Percentiles rank a stretch among this genome's conserved stretches.
Evolutionary conservation across 2,797 vertebrate species (phyloP).

Genomic region (Hapalemur alaotrensis): DNA sequence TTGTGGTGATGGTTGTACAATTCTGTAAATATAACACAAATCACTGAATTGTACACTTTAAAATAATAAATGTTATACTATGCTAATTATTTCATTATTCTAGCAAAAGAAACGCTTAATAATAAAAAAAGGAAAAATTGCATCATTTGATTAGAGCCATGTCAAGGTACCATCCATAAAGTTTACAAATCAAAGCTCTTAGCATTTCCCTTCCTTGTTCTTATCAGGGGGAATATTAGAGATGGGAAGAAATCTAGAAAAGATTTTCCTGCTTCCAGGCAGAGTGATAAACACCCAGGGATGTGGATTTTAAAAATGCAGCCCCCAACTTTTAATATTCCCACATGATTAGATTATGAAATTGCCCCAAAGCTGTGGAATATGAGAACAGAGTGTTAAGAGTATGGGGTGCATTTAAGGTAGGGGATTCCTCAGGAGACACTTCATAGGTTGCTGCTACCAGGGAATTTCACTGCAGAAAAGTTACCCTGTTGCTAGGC

Average conservation of each 20-base stretch:
- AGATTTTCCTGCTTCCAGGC: conserved; percentile 18
- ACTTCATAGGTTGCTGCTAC: conserved; percentile 58
- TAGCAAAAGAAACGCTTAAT: conserved; percentile 35
- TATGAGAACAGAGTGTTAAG: conserved; percentile 55
- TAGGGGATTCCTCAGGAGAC: conserved; percentile 65
- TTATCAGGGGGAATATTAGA: conserved; percentile 30
- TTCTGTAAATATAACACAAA: conserved; percentile 32
- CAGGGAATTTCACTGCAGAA: conserved; percentile 70
- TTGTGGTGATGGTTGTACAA: neutral
- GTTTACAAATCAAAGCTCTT: conserved; percentile 47
- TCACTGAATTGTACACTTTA: neutral
- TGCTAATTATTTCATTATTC: conserved; percentile 10
- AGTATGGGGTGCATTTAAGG: conserved; percentile 46
- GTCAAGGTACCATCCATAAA: conserved; percentile 14
- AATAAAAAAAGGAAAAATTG: conserved; percentile 33
- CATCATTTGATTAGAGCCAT: conserved; percentile 13
- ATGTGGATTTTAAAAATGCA: conserved; percentile 50
- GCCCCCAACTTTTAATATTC: conserved; percentile 48
- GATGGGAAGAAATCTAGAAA: conserved; percentile 20
- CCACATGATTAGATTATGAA: conserved; percentile 44
- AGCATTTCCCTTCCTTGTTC: neutral
- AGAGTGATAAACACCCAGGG: conserved; percentile 22
- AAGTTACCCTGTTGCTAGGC: conserved; percentile 77
- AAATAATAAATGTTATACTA: conserved; percentile 24
- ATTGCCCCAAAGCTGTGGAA: conserved; percentile 18